Base-by-base conservation (phyloP, 1,140 invertebrate genomes). In the Hyphantria cunea region DNA sequence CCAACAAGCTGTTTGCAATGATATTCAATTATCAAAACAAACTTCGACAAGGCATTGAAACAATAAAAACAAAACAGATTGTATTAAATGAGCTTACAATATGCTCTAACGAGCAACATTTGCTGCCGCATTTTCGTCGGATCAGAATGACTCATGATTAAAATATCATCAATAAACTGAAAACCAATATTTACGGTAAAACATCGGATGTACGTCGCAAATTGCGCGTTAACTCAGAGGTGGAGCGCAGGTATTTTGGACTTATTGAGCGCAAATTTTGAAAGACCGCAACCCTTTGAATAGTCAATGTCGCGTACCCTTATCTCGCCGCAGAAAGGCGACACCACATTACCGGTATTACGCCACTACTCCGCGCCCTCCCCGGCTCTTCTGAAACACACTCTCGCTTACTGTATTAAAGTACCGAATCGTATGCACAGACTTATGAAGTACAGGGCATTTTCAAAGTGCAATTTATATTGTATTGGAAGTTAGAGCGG, bases 401-500 rank as follows among this genome's bases (percentile, higher is more conserved):
- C 80, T 66, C 68, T 84, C 72, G 41, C 61, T 60, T 74, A 48
- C 37, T 17, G 78, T 44, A 58, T 78, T 89, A 88, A 72, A 80
- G 84, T 74, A 69, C 74, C 67, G 69, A 80, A 80, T 88, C 71
- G 75, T 72, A 49, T 81, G 74, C 74, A 75, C 62, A 68, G 45
- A 41, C 42, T 73, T 3, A 70, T 84, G 65, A 83, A 78, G 74
- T 81, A 82, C 78, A 76, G 76, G 80, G 66, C 76, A 83, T 89
- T 86, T 90, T 86, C 84, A 87, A 87, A 90, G 82, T 88, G 87
- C 88, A 90, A 89, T 90, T 90, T 90, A 89, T 90, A 88, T 88
- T 86, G 88, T 89, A 89, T 90, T 89, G 87, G 84, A 87, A 90
- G 83, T 88, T 87, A 82, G 80, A 83, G 76, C 73, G 74, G 58